These are phyloP conservation scores for Lasius fuliginosus DNA, from an alignment of 2,888 invertebrate species.

Conservation along the genomic window DNA sequence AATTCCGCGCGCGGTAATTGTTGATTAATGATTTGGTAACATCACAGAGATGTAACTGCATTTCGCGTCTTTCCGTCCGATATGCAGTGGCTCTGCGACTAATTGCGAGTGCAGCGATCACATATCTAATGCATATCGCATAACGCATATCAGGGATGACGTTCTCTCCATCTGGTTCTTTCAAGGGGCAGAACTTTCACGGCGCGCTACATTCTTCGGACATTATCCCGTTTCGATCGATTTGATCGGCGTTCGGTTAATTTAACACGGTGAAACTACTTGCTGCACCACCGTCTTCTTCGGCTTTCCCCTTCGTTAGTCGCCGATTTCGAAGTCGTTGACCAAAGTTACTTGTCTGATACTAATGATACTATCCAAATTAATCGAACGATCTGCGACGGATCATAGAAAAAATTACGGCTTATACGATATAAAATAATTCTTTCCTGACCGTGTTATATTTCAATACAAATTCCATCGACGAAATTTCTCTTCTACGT, in stretches of 20 bases:
- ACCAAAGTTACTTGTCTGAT: constrained; percentile 31
- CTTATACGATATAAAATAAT: constrained; percentile 16
- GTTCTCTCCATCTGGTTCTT: constrained; percentile 20
- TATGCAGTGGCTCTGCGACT: constrained; percentile 23
- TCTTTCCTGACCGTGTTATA: neutral
- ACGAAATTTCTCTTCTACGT: constrained; percentile 5
- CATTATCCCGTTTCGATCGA: constrained; percentile 81
- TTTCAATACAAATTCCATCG: neutral
- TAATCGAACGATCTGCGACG: constrained; percentile 35
- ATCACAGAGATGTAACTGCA: neutral
- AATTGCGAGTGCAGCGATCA: constrained; percentile 29
- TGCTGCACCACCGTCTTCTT: constrained; percentile 26
- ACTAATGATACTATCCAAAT: constrained; percentile 1
- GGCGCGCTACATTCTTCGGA: constrained; percentile 79
- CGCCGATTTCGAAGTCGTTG: constrained; percentile 58
- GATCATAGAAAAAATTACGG: constrained; percentile 42
- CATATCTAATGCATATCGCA: neutral
- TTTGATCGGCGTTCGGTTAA: constrained; percentile 81
- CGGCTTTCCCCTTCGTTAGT: constrained; percentile 24
- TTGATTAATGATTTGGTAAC: constrained; percentile 37
- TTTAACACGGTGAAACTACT: constrained; percentile 82
- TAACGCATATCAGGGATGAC: constrained; percentile 8
- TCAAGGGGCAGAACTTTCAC: constrained; percentile 77
- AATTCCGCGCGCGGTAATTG: constrained; percentile 26
- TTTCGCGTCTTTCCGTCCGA: neutral